Evolutionary conservation across 2,113 vertebrate species (phyloP), one percentile per base, ranked within the genome.

Genomic region (Gymnorhina tibicen): DNA sequence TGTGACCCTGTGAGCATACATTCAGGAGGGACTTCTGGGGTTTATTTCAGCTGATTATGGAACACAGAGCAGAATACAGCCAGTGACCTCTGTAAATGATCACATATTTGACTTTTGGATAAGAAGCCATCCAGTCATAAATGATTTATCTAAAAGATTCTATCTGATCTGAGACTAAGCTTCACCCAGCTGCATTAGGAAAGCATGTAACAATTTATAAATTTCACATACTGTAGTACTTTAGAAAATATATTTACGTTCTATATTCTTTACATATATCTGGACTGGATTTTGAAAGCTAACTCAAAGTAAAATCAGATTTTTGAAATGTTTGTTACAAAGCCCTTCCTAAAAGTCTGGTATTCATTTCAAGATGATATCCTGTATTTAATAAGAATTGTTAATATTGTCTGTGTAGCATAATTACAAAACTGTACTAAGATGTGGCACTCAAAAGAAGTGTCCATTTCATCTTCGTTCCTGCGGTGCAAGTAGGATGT

Each of bases 61-160:
- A 91, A 52, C 91, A 90, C 81, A 92, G 91, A 95, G 77, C 56
- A 93, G 91, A 95, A 97, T 89, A 91, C 75, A 91, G 85, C 84
- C 95, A 78, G 86, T 95, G 95, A 97, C 93, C 95, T 96, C 97
- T 97, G 94, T 96, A 97, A 96, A 97, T 97, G 91, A 96, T 96
- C 92, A 94, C 62, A 96, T 94, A 95, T 96, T 96, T 97, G 92
- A 87, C 92, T 96, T 95, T 97, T 95, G 95, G 92, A 94, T 96
- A 96, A 96, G 89, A 94, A 94, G 89, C 82, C 88, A 89, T 96
- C 90, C 80, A 89, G 93, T 92, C 96, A 96, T 91, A 91, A 97
- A 97, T 88, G 84, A 94, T 95, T 97, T 93, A 95, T 89, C 91
- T 91, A 27, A 91, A 93, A 97, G 87, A 87, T 90, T 96, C 95